phyloP scores from a whole-genome alignment of 2,888 invertebrate genomes.

The Campoplex capitator region DNA sequence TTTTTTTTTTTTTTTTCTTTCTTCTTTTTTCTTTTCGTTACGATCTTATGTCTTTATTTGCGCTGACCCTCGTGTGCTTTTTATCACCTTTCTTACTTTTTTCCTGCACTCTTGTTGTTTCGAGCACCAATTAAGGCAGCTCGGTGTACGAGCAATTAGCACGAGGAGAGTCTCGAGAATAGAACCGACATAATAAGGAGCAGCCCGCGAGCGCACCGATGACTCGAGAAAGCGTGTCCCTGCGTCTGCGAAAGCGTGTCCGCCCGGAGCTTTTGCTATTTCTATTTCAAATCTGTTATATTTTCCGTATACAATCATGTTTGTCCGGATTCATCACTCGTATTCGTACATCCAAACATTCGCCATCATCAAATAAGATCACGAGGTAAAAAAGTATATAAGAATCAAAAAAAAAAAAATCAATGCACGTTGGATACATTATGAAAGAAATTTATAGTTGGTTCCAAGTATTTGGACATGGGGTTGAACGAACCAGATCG shows the following conservation, averaged over 20 bases:
- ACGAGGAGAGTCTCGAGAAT: conserved; percentile 51
- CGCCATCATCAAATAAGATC: too few species aligned
- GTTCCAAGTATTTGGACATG: neutral
- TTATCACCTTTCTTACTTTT: conserved; percentile 42
- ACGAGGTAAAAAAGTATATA: neutral
- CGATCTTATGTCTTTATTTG: conserved; percentile 23
- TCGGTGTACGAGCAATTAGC: conserved; percentile 63
- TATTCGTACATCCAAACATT: neutral
- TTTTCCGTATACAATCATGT: neutral
- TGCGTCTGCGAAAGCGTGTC: conserved; percentile 64
- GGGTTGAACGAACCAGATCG: neutral
- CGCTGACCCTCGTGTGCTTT: conserved; percentile 43
- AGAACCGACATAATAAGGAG: conserved; percentile 44
- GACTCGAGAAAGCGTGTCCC: conserved; percentile 69
- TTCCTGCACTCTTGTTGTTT: conserved; percentile 57
- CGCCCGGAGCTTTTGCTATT: conserved; percentile 51
- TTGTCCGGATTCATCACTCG: neutral
- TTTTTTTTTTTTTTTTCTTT: neutral
- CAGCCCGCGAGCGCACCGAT: conserved; percentile 46
- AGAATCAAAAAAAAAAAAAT: neutral
- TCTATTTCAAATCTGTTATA: neutral
- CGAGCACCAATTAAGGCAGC: conserved; percentile 62
- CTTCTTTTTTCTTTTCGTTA: neutral
- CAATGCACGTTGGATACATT: neutral
- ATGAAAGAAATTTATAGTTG: neutral